Conservation (phyloP, 2,797 vertebrate genomes). For the Aeoliscus strigatus region DNA sequence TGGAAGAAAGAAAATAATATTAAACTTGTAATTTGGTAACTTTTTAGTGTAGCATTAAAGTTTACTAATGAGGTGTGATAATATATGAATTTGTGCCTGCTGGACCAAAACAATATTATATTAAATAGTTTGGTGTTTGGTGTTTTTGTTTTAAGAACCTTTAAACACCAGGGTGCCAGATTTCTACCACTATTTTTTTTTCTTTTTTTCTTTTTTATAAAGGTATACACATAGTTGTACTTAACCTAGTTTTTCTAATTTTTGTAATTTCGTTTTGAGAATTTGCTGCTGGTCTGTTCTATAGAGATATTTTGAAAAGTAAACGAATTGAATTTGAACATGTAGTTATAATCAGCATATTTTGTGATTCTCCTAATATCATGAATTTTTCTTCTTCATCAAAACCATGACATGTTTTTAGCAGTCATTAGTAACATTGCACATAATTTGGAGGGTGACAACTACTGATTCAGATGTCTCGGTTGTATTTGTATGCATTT, state of each 20-base stretch:
- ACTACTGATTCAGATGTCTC: conserved; percentile 26
- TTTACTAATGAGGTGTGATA: conserved; percentile 21
- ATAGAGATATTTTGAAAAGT: no score
- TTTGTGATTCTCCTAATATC: conserved; percentile 6
- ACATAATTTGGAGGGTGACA: conserved; percentile 5
- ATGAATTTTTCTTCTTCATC: neutral
- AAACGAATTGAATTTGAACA: no score
- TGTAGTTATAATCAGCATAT: neutral
- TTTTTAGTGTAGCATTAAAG: no score
- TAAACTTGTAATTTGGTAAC: no score
- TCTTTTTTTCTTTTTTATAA: no score
- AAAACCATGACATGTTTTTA: conserved; percentile 2
- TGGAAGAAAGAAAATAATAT: no score
- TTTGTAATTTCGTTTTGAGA: no score
- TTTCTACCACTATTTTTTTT: neutral
- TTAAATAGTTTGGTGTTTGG: conserved; percentile 18
- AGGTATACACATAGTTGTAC: no score
- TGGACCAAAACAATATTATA: conserved; percentile 50
- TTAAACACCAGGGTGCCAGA: conserved; percentile 8
- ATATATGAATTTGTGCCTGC: conserved; percentile 13
- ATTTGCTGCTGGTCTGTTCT: no score
- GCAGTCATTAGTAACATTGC: conserved; percentile 1
- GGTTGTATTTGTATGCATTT: no score
- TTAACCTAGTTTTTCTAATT: no score
- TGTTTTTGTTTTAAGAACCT: conserved; percentile 4